Base-by-base conservation (phyloP, 1,140 invertebrate genomes). In the Chymomyza costata region DNA sequence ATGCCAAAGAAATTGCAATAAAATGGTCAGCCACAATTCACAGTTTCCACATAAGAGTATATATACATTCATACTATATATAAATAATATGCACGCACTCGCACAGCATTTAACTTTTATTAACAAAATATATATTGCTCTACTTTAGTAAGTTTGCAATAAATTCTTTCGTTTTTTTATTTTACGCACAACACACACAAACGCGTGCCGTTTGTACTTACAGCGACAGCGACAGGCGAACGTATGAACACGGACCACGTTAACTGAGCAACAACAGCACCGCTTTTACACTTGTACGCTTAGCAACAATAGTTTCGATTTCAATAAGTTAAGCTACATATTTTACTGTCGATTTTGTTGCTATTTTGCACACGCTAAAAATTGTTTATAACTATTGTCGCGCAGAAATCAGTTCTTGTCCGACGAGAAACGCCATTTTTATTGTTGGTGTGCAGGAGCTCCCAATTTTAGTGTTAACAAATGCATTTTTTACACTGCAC, bases 391-490 rank as follows among this genome's bases (percentile, higher is more conserved):
- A 60, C 57, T 44, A 60, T 43, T 60, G 52, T 60, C 45, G 57
- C 57, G 57, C 45, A 60, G 38, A 60, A 60, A 54, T 61, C 52
- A 61, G 58, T 50, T 61, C 58, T 61, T 61, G 52, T 56, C 30
- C 52, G 54, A 49, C 58, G 58, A 61, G 58, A 61, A 65, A 68
- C 65, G 65, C 65, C 65, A 68, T 68, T 65, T 65, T 68, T 61
- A 65, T 61, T 65, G 63, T 54, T 61, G 40, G 51, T 61, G 46
- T 6, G 35, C 47, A 48, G 52, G 25, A 7, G 30, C 19, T n/a
- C 13, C n/a, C n/a, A n/a, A n/a, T n/a, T n/a, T n/a, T n/a, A 58
- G 40, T 53, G 45, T 18, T 61, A 46, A 18, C 5, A 21, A 61
- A 16, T 35, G 15, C n/a, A 11, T 8, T 39, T 28, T 40, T 28